Base-by-base conservation (phyloP, 2,888 invertebrate species). In the Subacronicta megacephala region DNA sequence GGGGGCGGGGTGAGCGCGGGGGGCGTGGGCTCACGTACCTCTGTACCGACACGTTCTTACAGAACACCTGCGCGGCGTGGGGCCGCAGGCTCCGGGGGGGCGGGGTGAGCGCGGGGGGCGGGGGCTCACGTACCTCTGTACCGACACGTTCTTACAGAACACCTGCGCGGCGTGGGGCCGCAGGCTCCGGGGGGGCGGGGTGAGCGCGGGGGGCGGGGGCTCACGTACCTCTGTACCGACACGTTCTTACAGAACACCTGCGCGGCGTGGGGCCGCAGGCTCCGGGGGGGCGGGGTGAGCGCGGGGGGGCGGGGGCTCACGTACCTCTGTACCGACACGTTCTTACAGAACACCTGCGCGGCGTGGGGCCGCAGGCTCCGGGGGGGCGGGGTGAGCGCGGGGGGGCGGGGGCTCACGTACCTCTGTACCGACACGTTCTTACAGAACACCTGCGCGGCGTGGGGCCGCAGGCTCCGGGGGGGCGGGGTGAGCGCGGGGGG, bases 1-100 rank as follows among this genome's bases (percentile, higher is more conserved):
- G 35, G 35, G 13, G 13, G 13, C 7, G 35, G 13, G 13, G 13
- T 2, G 7, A 5, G 42, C 20, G 42, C 35, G 13, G 7, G 35
- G 35, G 7, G 13, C 7, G 35, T 2, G 35, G n/a, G n/a, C 6
- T 13, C 13, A 35, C 13, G n/a, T 7, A 35, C 35, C 35, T 35
- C 35, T 35, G 35, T 7, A 35, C 35, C 7, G 54, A 54, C 35
- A 72, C 63, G 55, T 67, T 58, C 47, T 7, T 35, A 15, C 35
- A 35, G 35, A 0, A 35, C 35, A 35, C 35, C 13, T n/a, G 35
- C 13, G 35, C 35, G n/a, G n/a, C n/a, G n/a, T n/a, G n/a, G n/a
- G n/a, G n/a, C n/a, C n/a, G n/a, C n/a, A n/a, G n/a, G n/a, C n/a
- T n/a, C n/a, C n/a, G 35, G 7, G 35, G 35, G 13, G 13, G 13